A percentile compares a stretch with the other conserved stretches of the same genome.
Evolutionary conservation across 1,140 invertebrate species (phyloP).

Genomic region (Brachystomella parvula): DNA sequence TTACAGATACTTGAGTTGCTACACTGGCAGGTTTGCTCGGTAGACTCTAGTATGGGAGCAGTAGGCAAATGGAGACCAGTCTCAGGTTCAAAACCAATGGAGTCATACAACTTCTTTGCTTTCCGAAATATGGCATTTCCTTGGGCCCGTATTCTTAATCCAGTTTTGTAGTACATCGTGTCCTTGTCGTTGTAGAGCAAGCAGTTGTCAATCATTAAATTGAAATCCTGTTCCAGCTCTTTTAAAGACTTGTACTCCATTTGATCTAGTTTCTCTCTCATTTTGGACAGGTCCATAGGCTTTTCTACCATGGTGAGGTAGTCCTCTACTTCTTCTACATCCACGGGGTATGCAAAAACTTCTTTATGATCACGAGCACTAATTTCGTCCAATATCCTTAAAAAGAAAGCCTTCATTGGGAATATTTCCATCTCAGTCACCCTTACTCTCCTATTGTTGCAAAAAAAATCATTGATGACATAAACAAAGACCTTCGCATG

Average conservation of each 20-base stretch:
- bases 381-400: constrained; percentile 65
- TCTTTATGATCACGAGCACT: constrained; percentile 71
- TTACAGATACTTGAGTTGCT: neutral
- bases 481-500: neutral
- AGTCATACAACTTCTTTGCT: constrained; percentile 62
- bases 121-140: constrained; percentile 59
- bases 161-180: constrained; percentile 70
- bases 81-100: constrained; percentile 52
- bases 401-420: constrained; percentile 69
- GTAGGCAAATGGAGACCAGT: constrained; percentile 43
- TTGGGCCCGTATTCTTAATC: constrained; percentile 76
- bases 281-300: constrained; percentile 94
- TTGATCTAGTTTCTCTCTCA: constrained; percentile 68
- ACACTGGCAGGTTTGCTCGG: constrained; percentile 2
- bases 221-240: constrained; percentile 79
- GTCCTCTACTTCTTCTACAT: constrained; percentile 81
- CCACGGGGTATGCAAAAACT: constrained; percentile 88
- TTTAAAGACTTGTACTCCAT: constrained; percentile 69
- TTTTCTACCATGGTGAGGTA: constrained; percentile 84
- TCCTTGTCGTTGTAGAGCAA: constrained; percentile 90
- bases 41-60: constrained; percentile 16
- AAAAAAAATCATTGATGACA: neutral
- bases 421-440: constrained; percentile 47
- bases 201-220: constrained; percentile 90
- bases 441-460: neutral